phyloP scores from a whole-genome alignment of 1,140 invertebrate genomes.

The Aphidius gifuensis region DNA sequence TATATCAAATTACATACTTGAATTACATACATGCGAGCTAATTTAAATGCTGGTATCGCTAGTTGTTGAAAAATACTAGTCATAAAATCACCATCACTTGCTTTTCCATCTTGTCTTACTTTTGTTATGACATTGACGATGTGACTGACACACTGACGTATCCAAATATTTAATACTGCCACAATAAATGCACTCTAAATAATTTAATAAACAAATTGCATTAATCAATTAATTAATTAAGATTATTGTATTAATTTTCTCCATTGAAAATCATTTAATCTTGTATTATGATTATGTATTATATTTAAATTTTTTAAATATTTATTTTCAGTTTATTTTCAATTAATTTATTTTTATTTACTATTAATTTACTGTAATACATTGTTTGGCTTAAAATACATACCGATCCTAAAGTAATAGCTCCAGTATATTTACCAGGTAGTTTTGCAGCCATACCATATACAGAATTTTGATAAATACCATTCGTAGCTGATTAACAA shows the following conservation, averaged over 20 bases:
- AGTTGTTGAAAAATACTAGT: conserved; percentile 62
- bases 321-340: too few relatives aligned
- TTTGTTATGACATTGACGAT: conserved; percentile 72
- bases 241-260: conserved; percentile 57
- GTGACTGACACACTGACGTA: conserved; percentile 72
- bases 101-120: conserved; percentile 50
- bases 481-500: conserved; percentile 76
- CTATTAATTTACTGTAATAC: too few relatives aligned
- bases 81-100: conserved; percentile 25
- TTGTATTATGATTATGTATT: conserved; percentile 6
- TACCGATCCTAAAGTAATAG: conserved; percentile 88
- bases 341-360: too few relatives aligned
- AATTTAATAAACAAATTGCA: too few relatives aligned
- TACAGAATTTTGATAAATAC: conserved; percentile 96
- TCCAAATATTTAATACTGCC: conserved; percentile 77
- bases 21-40: conserved; percentile 65
- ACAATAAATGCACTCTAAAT: conserved; percentile 77
- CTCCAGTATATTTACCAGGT: conserved; percentile 90
- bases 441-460: conserved; percentile 93
- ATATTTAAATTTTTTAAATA: conserved; percentile 14
- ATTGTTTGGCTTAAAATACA: background rate
- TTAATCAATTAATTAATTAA: background rate
- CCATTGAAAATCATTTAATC: conserved; percentile 56
- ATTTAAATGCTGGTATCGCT: conserved; percentile 62
- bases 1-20: conserved; percentile 59